phyloP scores from a whole-genome alignment of 2,113 vertebrate species.

The Cephalopterus ornatus region DNA sequence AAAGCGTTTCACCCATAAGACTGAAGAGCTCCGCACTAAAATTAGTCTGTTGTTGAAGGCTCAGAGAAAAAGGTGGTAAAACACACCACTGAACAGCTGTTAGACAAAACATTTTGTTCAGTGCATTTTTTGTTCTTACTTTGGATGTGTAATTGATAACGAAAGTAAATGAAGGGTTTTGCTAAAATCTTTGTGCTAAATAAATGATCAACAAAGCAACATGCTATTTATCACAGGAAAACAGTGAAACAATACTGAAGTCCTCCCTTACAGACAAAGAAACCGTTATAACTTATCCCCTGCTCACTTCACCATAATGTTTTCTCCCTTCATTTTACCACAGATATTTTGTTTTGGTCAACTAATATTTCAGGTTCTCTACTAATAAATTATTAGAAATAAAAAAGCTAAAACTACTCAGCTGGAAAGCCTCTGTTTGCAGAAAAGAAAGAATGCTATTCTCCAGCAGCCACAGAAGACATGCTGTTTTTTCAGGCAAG shows the following conservation, averaged over 20 bases:
- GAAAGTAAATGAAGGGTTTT: conserved; percentile 75
- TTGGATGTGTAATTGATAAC: conserved; percentile 68
- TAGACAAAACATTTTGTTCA: conserved; percentile 76
- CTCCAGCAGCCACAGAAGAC: conserved; percentile 40
- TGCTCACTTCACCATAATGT: not conserved
- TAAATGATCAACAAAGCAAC: conserved; percentile 75
- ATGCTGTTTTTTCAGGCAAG: conserved; percentile 44
- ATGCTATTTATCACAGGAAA: conserved; percentile 64
- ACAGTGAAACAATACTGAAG: conserved; percentile 63
- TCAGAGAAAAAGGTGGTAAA: conserved; percentile 77
- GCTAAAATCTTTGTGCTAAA: conserved; percentile 74
- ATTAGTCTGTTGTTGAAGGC: conserved; percentile 76
- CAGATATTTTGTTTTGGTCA: not conserved
- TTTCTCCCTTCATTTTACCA: not conserved
- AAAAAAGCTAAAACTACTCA: not conserved
- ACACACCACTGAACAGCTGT: conserved; percentile 76
- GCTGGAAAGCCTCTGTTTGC: conserved; percentile 17
- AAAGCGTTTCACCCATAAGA: conserved; percentile 74
- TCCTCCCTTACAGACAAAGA: conserved; percentile 61
- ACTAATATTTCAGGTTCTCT: not conserved
- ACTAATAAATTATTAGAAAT: not conserved
- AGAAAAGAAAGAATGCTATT: conserved; percentile 40
- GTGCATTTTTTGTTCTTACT: conserved; percentile 74
- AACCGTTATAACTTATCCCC: conserved; percentile 21
- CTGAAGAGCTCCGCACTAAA: conserved; percentile 71